Percentiles rank a stretch among this genome's conserved stretches.
phyloP scores from a whole-genome alignment of 2,888 invertebrate species.

The Synergus japonicus region DNA sequence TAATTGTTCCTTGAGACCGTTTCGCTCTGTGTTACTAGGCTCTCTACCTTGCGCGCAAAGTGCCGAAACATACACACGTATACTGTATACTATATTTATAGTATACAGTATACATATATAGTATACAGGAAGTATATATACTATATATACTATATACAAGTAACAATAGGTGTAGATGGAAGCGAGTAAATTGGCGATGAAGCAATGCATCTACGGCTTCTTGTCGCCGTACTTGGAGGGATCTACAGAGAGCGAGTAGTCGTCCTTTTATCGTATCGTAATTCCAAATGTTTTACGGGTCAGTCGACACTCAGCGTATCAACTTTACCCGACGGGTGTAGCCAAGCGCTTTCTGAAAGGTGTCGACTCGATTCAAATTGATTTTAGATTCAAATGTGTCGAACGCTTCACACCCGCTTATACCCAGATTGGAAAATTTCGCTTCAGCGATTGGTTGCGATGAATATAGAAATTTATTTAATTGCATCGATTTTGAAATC shows the following conservation, averaged over 20 bases:
- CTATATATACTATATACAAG: neutral
- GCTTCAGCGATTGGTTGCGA: constrained; percentile 8
- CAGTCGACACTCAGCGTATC: constrained; percentile 37
- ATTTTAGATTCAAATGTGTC: constrained; percentile 26
- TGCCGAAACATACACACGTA: constrained; percentile 24
- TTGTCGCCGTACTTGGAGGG: constrained; percentile 28
- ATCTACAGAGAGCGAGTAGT: constrained; percentile 20
- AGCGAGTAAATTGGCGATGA: constrained; percentile 11
- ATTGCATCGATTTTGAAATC: neutral
- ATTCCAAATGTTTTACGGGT: constrained; percentile 44
- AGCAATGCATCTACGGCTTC: constrained; percentile 36
- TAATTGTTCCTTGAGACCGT: constrained; percentile 50
- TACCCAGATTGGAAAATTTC: constrained; percentile 14
- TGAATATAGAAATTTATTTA: neutral
- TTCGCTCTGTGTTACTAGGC: constrained; percentile 24
- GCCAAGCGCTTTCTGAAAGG: constrained; percentile 33
- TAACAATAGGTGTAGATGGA: neutral
- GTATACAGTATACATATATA: no score
- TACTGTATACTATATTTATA: neutral
- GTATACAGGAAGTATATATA: no score
- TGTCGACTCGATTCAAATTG: constrained; percentile 36
- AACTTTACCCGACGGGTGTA: constrained; percentile 31
- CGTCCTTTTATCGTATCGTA: constrained; percentile 54
- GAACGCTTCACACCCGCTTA: constrained; percentile 14
- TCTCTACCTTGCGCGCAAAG: constrained; percentile 30